A percentile compares a stretch with the other conserved stretches of the same genome.
These are phyloP conservation scores for Synanthedon formicaeformis DNA, from an alignment of 2,888 invertebrate species.

Conservation along the genomic window DNA sequence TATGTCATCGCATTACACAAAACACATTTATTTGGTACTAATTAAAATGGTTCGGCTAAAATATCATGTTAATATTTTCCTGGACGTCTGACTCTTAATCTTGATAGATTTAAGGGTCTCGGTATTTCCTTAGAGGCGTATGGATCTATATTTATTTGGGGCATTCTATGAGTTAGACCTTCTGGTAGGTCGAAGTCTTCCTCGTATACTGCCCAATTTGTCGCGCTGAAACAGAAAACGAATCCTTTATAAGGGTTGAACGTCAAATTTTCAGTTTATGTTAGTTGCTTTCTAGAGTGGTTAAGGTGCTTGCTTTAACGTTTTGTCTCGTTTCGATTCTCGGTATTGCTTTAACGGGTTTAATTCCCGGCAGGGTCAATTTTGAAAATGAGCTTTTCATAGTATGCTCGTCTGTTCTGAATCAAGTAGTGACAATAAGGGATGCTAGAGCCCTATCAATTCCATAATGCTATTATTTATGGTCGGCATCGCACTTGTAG, in stretches of 20 bases:
- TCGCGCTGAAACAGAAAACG: slow-evolving; percentile 37
- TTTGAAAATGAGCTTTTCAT: too few species aligned
- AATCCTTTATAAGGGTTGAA: too few species aligned
- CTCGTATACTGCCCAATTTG: slow-evolving; percentile 59
- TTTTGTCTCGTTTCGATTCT: too few species aligned
- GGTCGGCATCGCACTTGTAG: too few species aligned
- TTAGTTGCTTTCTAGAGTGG: too few species aligned
- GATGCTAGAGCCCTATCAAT: too few species aligned
- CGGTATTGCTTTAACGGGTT: too few species aligned
- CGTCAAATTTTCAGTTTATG: too few species aligned
- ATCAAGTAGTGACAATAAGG: too few species aligned
- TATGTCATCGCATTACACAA: not conserved
- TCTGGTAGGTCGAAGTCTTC: slow-evolving; percentile 45
- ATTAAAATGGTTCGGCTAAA: not conserved
- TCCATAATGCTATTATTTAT: not conserved
- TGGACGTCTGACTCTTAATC: slow-evolving; percentile 32
- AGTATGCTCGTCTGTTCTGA: too few species aligned
- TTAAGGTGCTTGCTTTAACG: too few species aligned
- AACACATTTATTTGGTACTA: not conserved
- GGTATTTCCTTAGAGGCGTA: slow-evolving; percentile 55
- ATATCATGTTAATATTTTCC: slow-evolving; percentile 13
- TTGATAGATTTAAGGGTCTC: slow-evolving; percentile 41
- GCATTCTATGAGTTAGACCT: slow-evolving; percentile 37
- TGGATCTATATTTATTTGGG: slow-evolving; percentile 45
- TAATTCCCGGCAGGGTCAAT: too few species aligned